Evolutionary conservation across 1,140 invertebrate genomes (phyloP).

Genomic region (Drosophila prosaltans): DNA sequence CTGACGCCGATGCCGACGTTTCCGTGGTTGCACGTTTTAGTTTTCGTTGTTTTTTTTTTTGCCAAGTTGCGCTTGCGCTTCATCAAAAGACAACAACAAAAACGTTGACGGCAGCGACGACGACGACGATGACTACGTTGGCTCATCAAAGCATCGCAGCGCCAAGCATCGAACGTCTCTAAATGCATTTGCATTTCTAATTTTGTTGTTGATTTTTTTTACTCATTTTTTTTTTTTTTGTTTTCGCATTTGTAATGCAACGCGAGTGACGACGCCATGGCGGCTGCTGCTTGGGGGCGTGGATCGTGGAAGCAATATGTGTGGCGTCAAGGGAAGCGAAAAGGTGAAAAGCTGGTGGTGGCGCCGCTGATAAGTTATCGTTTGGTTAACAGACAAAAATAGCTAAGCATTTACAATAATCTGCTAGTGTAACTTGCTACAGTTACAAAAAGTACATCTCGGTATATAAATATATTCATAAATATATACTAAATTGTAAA

Average conservation of each 20-base stretch:
- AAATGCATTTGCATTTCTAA: slow-evolving; percentile 77
- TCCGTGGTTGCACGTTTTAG: slow-evolving; percentile 77
- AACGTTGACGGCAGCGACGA: slow-evolving; percentile 14
- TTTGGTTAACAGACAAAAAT: slow-evolving; percentile 12
- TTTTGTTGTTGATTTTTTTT: slow-evolving; percentile 37
- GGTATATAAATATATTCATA: too few relatives aligned
- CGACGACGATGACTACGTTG: slow-evolving; percentile 21
- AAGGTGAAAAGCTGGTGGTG: slow-evolving; percentile 29
- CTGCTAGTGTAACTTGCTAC: neutral
- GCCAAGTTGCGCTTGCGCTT: slow-evolving; percentile 63
- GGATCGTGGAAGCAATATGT: slow-evolving; percentile 18
- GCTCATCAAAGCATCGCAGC: slow-evolving; percentile 45
- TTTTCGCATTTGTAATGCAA: slow-evolving; percentile 57
- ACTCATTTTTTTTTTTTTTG: slow-evolving; percentile 17
- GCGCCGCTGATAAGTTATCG: slow-evolving; percentile 44
- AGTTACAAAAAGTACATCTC: too few relatives aligned
- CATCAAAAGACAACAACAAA: slow-evolving; percentile 64
- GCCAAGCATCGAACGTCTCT: slow-evolving; percentile 27
- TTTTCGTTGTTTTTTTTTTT: slow-evolving; percentile 29
- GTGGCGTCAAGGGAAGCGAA: slow-evolving; percentile 1
- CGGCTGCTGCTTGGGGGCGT: slow-evolving; percentile 59
- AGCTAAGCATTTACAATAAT: neutral
- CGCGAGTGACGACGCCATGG: slow-evolving; percentile 39
- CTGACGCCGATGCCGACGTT: slow-evolving; percentile 22
- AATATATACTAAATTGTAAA: too few relatives aligned